phyloP scores from a whole-genome alignment of 2,888 invertebrate genomes.

The Lottia scabra region DNA sequence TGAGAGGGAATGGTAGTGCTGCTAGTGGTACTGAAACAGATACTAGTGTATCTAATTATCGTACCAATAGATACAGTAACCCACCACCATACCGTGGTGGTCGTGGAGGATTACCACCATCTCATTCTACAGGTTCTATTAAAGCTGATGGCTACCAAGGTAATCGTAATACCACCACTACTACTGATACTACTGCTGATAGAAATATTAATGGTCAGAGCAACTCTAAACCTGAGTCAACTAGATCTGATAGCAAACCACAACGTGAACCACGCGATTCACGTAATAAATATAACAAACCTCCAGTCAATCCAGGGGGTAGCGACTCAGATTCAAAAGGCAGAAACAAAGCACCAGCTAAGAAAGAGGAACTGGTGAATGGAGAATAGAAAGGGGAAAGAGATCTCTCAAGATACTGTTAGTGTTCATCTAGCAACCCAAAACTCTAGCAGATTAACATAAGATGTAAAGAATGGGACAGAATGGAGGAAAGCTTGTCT shows the following conservation, averaged over 20 bases:
- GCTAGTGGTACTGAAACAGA: constrained; percentile 62
- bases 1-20: constrained; percentile 53
- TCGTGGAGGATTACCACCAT: constrained; percentile 24
- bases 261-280: constrained; percentile 26
- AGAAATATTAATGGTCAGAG: constrained; percentile 3
- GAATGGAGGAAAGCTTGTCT: not conserved
- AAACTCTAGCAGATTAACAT: not conserved
- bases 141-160: constrained; percentile 13
- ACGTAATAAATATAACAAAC: constrained; percentile 21
- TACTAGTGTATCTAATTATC: constrained; percentile 56
- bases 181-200: not conserved
- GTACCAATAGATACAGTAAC: constrained; percentile 26
- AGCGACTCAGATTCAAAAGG: constrained; percentile 53
- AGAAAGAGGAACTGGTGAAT: constrained; percentile 55
- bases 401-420: not conserved
- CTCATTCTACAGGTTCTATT: constrained; percentile 16
- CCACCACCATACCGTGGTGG: constrained; percentile 13
- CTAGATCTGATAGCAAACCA: constrained; percentile 27
- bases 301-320: constrained; percentile 43
- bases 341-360: constrained; percentile 31
- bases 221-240: constrained; percentile 17
- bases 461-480: not conserved
- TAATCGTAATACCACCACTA: not conserved
- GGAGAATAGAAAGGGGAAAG: constrained; percentile 42
- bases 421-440: no score